Evolutionary conservation across 2,888 invertebrate genomes (phyloP).

Genomic region (Tenthredo distinguenda): DNA sequence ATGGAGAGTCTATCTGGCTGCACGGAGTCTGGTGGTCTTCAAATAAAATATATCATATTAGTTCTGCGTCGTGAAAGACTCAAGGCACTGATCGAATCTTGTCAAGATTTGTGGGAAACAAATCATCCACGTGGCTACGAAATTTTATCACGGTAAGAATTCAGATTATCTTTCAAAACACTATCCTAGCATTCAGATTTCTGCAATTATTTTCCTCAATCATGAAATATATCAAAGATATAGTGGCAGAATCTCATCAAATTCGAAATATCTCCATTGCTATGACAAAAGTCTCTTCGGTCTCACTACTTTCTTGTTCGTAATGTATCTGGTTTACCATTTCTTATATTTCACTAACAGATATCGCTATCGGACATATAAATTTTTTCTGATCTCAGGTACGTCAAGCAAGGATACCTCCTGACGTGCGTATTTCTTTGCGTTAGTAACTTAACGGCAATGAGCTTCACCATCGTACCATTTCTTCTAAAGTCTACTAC

Average conservation of each 20-base stretch:
- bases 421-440: slow-evolving; percentile 1
- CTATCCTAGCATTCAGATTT: neutral
- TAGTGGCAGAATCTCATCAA: neutral
- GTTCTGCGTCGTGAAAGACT: neutral
- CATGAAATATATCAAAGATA: neutral
- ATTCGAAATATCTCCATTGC: too few relatives aligned
- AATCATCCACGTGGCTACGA: slow-evolving; percentile 35
- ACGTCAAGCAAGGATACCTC: slow-evolving; percentile 16
- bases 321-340: neutral
- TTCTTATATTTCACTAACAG: neutral
- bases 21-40: slow-evolving; percentile 16
- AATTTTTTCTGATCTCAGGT: neutral
- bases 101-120: slow-evolving; percentile 39
- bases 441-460: neutral
- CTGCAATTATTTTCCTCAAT: neutral
- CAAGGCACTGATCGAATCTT: slow-evolving; percentile 29
- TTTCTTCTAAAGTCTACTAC: neutral
- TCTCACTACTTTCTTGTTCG: neutral
- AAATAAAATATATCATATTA: slow-evolving; percentile 20
- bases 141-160: slow-evolving; percentile 24
- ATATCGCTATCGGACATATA: neutral
- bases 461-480: slow-evolving; percentile 1
- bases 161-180: neutral
- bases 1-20: slow-evolving; percentile 8
- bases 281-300: neutral